Conservation (phyloP, 2,113 vertebrate genomes). For the Oreochromis aureus region DNA sequence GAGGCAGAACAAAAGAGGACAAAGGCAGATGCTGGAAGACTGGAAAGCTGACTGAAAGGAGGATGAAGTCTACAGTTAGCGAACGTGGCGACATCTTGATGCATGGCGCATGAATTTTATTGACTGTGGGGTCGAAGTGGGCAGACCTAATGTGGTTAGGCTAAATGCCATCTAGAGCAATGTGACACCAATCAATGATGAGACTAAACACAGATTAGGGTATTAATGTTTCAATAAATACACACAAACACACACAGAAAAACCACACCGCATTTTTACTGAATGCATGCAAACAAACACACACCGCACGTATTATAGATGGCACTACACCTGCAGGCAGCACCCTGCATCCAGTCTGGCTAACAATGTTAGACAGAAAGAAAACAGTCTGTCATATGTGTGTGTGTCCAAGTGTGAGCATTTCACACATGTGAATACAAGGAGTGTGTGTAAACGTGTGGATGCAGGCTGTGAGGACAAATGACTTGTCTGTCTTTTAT, state of each 20-base stretch:
- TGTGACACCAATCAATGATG: slow-evolving; percentile 18
- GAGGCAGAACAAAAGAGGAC: neutral
- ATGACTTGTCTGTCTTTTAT: slow-evolving; percentile 38
- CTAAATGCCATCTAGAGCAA: slow-evolving; percentile 8
- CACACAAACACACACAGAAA: neutral
- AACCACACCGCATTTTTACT: neutral
- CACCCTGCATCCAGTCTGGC: neutral
- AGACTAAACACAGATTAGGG: neutral
- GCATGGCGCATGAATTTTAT: neutral
- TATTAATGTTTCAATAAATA: neutral
- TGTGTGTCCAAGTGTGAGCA: neutral
- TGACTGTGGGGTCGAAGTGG: slow-evolving; percentile 10
- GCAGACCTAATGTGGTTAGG: slow-evolving; percentile 11
- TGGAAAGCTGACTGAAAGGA: neutral
- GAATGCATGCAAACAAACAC: neutral
- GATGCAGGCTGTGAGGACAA: slow-evolving; percentile 20
- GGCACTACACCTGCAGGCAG: neutral
- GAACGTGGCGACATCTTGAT: neutral
- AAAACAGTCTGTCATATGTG: neutral
- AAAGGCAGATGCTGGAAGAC: neutral
- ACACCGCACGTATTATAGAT: neutral
- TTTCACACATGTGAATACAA: neutral
- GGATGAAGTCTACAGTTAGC: neutral
- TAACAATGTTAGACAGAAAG: neutral
- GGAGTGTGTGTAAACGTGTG: neutral